These are phyloP conservation scores for Dipus sagitta DNA, from an alignment of 2,797 vertebrate species.

Conservation along the genomic window DNA sequence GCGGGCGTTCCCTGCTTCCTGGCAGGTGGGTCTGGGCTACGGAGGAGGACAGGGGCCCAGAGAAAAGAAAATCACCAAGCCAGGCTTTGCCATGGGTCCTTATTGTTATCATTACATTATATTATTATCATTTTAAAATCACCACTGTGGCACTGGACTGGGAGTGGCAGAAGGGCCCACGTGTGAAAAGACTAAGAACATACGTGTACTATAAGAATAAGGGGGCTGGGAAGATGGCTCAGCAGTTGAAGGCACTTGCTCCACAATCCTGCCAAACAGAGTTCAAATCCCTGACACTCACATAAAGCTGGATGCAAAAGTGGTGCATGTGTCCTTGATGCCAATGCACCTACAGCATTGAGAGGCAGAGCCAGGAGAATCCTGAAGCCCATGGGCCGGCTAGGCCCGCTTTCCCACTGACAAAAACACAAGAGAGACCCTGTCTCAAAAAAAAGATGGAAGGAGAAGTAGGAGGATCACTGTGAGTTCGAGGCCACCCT, in stretches of 20 bases:
- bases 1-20: constrained; percentile 93
- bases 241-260: too few species aligned
- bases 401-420: too few species aligned
- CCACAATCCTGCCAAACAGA: too few species aligned
- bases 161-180: not conserved
- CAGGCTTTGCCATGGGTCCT: not conserved
- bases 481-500: too few species aligned
- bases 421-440: too few species aligned
- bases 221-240: too few species aligned
- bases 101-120: not conserved
- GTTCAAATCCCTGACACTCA: too few species aligned
- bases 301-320: too few species aligned
- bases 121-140: not conserved
- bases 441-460: not conserved
- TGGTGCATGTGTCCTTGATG: too few species aligned
- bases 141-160: not conserved
- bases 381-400: too few species aligned
- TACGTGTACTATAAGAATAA: not conserved
- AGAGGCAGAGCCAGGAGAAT: too few species aligned
- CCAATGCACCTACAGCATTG: too few species aligned
- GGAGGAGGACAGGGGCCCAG: not conserved
- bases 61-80: not conserved
- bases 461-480: not conserved
- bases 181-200: constrained; percentile 33
- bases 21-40: constrained; percentile 88